A percentile compares a stretch with the other conserved stretches of the same genome.
These are phyloP conservation scores for Xestia rhomboidea DNA, from an alignment of 2,888 invertebrate species.

Conservation along the genomic window DNA sequence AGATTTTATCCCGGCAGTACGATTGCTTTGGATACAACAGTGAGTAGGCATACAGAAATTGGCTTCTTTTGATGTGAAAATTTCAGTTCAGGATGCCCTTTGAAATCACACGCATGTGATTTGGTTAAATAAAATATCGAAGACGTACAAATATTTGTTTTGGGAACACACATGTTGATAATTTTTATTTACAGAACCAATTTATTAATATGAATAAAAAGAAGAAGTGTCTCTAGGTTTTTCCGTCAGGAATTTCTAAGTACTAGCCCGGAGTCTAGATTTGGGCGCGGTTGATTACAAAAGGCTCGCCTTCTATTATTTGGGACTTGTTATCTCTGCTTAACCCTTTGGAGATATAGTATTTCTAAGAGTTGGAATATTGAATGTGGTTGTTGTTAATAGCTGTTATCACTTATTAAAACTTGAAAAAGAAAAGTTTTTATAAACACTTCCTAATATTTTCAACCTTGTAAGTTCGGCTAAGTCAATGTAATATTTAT, in stretches of 20 bases:
- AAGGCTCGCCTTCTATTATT: not conserved
- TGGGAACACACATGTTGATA: not conserved
- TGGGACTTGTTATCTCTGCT: not conserved
- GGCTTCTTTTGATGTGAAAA: conserved; percentile 42
- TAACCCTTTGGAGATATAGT: not conserved
- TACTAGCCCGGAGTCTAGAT: not conserved
- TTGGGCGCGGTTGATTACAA: not conserved
- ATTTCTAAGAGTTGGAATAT: not conserved
- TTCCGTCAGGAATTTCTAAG: not conserved
- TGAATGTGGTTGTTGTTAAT: not conserved
- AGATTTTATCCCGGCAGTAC: no score
- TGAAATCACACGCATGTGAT: conserved; percentile 42
- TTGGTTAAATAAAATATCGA: conserved; percentile 34
- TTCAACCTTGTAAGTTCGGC: not conserved
- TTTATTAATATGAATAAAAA: not conserved
- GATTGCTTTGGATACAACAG: no score
- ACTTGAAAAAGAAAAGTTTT: not conserved
- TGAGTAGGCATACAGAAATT: conserved; percentile 6
- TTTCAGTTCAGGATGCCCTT: conserved; percentile 18
- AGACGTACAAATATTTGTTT: conserved; percentile 31
- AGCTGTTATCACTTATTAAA: not conserved
- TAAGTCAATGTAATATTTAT: conserved; percentile 25
- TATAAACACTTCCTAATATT: not conserved
- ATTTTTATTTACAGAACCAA: not conserved
- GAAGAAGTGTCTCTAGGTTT: not conserved